Evolutionary conservation across 2,888 invertebrate species (phyloP), one percentile per base, ranked within the genome.

Genomic region (Nemurella pictetii): DNA sequence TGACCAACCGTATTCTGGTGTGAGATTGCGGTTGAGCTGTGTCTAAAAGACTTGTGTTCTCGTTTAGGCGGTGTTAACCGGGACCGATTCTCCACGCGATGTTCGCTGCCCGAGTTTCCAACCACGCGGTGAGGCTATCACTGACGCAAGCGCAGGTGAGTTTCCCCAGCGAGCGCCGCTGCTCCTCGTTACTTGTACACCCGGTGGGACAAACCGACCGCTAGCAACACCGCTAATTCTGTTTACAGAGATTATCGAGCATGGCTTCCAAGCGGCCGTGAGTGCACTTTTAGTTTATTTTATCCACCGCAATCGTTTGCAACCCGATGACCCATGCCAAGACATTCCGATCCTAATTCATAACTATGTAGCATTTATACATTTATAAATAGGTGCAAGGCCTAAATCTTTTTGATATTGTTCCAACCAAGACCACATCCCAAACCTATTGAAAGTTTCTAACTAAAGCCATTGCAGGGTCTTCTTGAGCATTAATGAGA

Each of bases 111-210:
- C 78, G 84, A 84, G 84, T 80, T 25, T n/a, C 84, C 35, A 85
- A 74, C 74, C 81, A 85, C 84, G 85, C 80, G 35, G 83, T 85
- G 28, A 85, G 83, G 36, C 85, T 85, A 36, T 85, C 85, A 25
- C n/a, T 85, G 27, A 73, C 85, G 73, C 85, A 85, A 72, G 55
- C 82, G 9, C 82, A 82, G 82, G 82, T 82, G 26, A 30, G 77
- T 9, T 36, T 36, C 7, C 15, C n/a, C n/a, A n/a, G n/a, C n/a
- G n/a, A n/a, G n/a, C n/a, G n/a, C n/a, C n/a, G n/a, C n/a, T n/a
- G n/a, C n/a, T n/a, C n/a, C n/a, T n/a, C n/a, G n/a, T n/a, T n/a
- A n/a, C n/a, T n/a, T n/a, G n/a, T n/a, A n/a, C n/a, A n/a, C n/a
- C n/a, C n/a, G n/a, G n/a, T n/a, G n/a, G n/a, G n/a, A n/a, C 55